Evolutionary conservation across 2,113 vertebrate species (phyloP).

Genomic region (Antechinus stuartii): DNA sequence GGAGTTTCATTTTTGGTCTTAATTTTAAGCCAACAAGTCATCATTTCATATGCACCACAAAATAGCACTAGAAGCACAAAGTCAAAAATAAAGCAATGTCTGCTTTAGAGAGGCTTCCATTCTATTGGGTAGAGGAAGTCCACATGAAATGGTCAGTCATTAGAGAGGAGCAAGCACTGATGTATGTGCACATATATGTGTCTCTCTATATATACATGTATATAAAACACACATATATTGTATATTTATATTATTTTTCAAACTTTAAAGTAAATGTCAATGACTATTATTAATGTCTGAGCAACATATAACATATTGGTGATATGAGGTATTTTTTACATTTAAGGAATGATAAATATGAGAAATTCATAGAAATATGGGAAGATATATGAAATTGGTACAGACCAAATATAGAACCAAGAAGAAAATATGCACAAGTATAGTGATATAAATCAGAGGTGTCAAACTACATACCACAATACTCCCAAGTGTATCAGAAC

Average conservation of each 20-base stretch:
- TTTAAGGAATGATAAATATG: background rate
- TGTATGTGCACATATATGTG: background rate
- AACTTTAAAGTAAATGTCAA: background rate
- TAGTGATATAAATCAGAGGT: background rate
- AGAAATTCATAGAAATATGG: background rate
- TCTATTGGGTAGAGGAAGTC: background rate
- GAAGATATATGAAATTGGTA: background rate
- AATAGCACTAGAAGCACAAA: background rate
- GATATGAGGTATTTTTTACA: background rate
- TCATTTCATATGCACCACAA: background rate
- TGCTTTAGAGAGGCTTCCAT: background rate
- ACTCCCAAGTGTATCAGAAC: background rate
- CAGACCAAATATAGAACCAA: background rate
- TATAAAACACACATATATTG: too few relatives aligned
- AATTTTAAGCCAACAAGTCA: background rate
- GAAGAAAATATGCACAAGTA: background rate
- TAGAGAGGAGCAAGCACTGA: too few relatives aligned
- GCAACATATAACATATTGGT: background rate
- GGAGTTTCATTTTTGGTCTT: background rate
- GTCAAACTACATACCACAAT: background rate
- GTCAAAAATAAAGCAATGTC: background rate
- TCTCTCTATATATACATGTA: background rate
- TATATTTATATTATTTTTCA: background rate
- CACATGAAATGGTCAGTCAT: background rate
- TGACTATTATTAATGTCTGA: background rate